phyloP scores from a whole-genome alignment of 2,888 invertebrate genomes.

The Leucophora obtusa region DNA sequence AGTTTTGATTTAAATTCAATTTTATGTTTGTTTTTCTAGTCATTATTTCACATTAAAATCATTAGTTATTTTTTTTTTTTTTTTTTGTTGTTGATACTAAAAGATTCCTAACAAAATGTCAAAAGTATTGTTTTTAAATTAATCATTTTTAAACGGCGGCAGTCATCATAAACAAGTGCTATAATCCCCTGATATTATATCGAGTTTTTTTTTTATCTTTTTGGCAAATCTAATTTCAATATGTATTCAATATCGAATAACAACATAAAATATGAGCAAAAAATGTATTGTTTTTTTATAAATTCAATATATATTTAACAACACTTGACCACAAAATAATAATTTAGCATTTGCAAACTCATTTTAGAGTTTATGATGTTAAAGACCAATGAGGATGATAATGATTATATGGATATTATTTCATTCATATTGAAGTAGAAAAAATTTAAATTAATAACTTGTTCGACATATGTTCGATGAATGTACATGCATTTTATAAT shows the following conservation, averaged over 20 bases:
- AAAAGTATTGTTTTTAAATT: slow-evolving; percentile 1
- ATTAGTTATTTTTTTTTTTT: not conserved
- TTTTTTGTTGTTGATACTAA: not conserved
- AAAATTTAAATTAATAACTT: not conserved
- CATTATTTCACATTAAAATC: not conserved
- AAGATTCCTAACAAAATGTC: not conserved
- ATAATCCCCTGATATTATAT: not conserved
- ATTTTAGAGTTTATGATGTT: not conserved
- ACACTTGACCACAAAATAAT: not conserved
- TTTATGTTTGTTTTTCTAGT: too few species aligned
- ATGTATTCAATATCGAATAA: not conserved
- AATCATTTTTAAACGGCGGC: slow-evolving; percentile 4
- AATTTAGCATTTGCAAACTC: not conserved
- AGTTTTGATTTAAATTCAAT: too few species aligned
- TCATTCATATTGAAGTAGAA: not conserved
- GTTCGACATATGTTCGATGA: not conserved
- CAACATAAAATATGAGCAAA: not conserved
- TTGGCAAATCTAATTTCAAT: not conserved
- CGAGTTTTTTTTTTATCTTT: not conserved
- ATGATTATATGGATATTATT: not conserved
- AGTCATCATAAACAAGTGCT: not conserved
- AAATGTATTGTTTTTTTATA: too few species aligned
- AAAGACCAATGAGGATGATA: too few species aligned
- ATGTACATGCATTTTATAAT: not conserved
- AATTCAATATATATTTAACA: not conserved